Conservation (phyloP, 2,797 vertebrate species). For the Spinus pinus region DNA sequence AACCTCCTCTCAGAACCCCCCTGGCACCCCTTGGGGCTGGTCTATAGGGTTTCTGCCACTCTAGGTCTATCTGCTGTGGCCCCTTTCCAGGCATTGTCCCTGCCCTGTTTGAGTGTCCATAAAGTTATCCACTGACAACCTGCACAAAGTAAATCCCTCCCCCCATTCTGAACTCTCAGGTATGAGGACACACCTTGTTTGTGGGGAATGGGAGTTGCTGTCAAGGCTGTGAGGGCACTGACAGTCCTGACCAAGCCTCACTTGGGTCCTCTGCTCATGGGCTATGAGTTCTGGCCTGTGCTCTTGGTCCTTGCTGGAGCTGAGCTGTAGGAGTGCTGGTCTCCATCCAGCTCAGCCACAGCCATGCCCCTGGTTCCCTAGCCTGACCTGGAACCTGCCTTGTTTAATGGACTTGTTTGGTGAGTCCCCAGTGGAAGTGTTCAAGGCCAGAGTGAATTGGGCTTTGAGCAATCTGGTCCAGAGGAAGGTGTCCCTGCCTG, state of each 20-base stretch:
- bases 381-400: neutral
- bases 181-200: neutral
- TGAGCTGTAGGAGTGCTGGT: neutral
- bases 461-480: neutral
- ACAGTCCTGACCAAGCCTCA: neutral
- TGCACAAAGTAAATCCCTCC: neutral
- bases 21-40: neutral
- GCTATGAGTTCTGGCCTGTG: neutral
- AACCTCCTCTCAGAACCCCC: neutral
- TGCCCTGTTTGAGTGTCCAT: neutral
- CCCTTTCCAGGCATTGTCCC: neutral
- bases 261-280: rapidly evolving
- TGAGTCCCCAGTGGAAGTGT: neutral
- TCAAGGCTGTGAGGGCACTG: neutral
- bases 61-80: neutral
- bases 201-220: neutral
- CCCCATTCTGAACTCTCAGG: neutral
- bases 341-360: neutral
- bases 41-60: neutral
- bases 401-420: rapidly evolving
- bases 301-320: neutral
- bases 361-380: rapidly evolving
- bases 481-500: neutral
- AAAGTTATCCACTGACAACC: neutral
- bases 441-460: neutral